Base-by-base conservation (phyloP, 2,888 invertebrate species). In the Cantharis rustica region DNA sequence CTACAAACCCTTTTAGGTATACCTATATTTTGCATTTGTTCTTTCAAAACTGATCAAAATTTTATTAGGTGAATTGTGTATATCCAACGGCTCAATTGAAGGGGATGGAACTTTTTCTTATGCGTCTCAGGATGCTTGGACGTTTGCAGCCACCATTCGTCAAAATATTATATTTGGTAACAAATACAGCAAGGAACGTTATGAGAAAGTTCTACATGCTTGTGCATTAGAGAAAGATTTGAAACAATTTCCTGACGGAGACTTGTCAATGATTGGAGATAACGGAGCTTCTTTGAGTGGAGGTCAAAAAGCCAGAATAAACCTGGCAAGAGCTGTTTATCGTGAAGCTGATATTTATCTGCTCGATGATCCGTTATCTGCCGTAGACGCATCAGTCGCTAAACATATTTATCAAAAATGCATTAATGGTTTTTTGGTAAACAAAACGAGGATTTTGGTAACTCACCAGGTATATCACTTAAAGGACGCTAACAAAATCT, bases 161-260 rank as follows among this genome's bases (percentile, higher is more conserved):
- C 95, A 96, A 84, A 97, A 97, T 88, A 95, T 97, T 82, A 86
- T 95, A 13, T 97, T 97, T 86, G 96, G 96, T 0, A 88, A 91
- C 80, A 88, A 90, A 0, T 94, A 89, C 84, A 90, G 93, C 77
- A 89, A 90, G 69, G 89, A 89, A 73, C 90, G 91, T 83, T 93
- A 93, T 82, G 86, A 88, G 27, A 86, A 87, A 62, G 92, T 93
- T 0, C 90, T 93, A 4, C 89, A 89, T 82, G 93, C 92, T 0
- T 94, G 94, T 84, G 93, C 93, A 4, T 88, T 95, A 66, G 91
- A 92, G 83, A 91, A 91, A 85, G 96, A 96, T 86, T 92, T 96
- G 83, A 91, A 93, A 80, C 93, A 93, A 84, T 91, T 94, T 79
- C 90, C 92, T 10, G 90, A 93, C 80, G 93, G 93, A 1, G 95